phyloP scores from a whole-genome alignment of 2,888 invertebrate species.

The Oscheius sp. region DNA sequence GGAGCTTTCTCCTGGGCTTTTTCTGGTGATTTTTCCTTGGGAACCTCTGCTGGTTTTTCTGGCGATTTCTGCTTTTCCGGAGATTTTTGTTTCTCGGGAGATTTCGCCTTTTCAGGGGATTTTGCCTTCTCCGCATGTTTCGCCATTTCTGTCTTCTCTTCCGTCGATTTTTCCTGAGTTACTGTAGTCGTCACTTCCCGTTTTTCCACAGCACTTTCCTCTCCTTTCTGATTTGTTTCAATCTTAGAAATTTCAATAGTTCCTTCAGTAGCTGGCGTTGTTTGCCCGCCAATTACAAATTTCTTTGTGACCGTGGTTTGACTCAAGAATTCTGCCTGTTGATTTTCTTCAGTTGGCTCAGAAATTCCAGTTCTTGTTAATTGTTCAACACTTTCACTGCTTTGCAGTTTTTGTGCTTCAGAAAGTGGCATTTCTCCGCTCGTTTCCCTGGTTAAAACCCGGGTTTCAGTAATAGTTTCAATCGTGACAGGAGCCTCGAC shows the following conservation, averaged over 20 bases:
- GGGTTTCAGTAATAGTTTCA: not conserved
- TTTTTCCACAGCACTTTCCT: not conserved
- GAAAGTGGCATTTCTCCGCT: not conserved
- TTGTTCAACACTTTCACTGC: too few relatives aligned
- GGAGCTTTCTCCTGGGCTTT: slow-evolving; percentile 32
- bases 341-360: not conserved
- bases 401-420: not conserved
- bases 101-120: not conserved
- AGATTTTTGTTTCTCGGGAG: not conserved
- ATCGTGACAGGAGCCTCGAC: not conserved
- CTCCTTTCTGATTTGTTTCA: not conserved
- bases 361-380: too few relatives aligned
- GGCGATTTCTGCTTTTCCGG: not conserved
- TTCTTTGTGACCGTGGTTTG: slow-evolving; percentile 2
- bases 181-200: not conserved
- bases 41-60: not conserved
- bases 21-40: slow-evolving; percentile 19
- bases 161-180: not conserved
- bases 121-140: too few relatives aligned
- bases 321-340: too few relatives aligned
- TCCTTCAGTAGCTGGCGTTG: slow-evolving; percentile 1
- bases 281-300: not conserved
- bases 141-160: too few relatives aligned
- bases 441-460: not conserved
- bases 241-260: slow-evolving; percentile 25